Conservation (phyloP, 2,113 vertebrate species). For the Halichoerus grypus region DNA sequence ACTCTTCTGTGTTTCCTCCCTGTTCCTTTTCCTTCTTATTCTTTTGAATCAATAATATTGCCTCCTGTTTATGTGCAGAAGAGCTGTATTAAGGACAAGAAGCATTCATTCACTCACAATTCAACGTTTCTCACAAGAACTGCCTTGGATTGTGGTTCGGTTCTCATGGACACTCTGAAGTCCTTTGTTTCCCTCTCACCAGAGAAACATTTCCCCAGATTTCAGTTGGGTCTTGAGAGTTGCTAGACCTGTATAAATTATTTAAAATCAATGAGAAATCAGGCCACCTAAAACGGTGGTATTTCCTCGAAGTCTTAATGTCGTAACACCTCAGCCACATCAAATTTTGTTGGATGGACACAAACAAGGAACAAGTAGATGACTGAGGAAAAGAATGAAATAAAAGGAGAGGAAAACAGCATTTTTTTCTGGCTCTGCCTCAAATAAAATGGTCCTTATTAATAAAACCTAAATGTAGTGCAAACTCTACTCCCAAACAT, state of each 20-base stretch:
- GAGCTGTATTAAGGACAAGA: not conserved
- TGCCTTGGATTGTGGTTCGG: not conserved
- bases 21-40: not conserved
- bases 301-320: not conserved
- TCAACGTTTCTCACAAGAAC: not conserved
- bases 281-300: not conserved
- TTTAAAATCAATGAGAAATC: not conserved
- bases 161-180: not conserved
- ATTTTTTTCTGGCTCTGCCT: not conserved
- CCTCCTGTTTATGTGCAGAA: not conserved
- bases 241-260: not conserved
- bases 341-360: not conserved
- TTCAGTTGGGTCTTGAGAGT: not conserved
- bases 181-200: conserved; percentile 25
- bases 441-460: not conserved
- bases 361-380: conserved; percentile 34
- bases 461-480: conserved; percentile 8
- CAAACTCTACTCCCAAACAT: not conserved
- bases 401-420: not conserved
- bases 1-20: not conserved
- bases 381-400: conserved; percentile 7
- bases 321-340: not conserved
- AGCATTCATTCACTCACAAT: not conserved
- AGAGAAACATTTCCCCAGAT: not conserved
- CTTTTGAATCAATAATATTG: not conserved